A percentile compares a stretch with the other conserved stretches of the same genome.
Conservation (phyloP, 2,888 invertebrate genomes). For the Megamerina dolium region DNA sequence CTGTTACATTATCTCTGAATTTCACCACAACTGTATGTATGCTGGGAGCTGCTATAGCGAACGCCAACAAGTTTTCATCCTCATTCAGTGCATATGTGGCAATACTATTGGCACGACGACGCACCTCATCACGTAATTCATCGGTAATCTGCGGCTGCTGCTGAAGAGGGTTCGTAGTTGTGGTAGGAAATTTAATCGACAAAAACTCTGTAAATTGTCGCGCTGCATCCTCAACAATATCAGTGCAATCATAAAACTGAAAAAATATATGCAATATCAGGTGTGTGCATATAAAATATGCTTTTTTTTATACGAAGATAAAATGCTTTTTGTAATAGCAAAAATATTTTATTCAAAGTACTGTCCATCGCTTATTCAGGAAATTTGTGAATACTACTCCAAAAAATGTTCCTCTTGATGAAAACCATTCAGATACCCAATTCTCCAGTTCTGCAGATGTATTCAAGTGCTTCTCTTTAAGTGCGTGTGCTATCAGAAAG, state of each 20-base stretch:
- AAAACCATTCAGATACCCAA: too few relatives aligned
- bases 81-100: constrained; percentile 46
- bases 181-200: constrained; percentile 38
- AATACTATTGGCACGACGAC: constrained; percentile 43
- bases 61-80: constrained; percentile 48
- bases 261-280: constrained; percentile 4
- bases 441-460: too few relatives aligned
- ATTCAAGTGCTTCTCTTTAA: too few relatives aligned
- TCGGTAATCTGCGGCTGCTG: constrained; percentile 32
- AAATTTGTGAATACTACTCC: too few relatives aligned
- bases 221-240: constrained; percentile 46
- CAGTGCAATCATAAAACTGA: constrained; percentile 47
- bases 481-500: too few relatives aligned
- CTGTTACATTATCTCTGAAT: constrained; percentile 49
- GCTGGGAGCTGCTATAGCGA: constrained; percentile 49
- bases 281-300: too few relatives aligned
- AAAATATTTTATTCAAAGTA: too few relatives aligned
- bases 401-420: too few relatives aligned
- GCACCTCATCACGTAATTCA: constrained; percentile 39
- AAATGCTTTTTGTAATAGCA: too few relatives aligned
- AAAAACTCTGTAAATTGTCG: constrained; percentile 47
- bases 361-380: too few relatives aligned
- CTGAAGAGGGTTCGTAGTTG: constrained; percentile 16
- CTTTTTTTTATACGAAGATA: too few relatives aligned
- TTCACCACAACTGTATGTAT: constrained; percentile 49